phyloP scores from a whole-genome alignment of 2,113 vertebrate genomes.

The Anseranas semipalmata region DNA sequence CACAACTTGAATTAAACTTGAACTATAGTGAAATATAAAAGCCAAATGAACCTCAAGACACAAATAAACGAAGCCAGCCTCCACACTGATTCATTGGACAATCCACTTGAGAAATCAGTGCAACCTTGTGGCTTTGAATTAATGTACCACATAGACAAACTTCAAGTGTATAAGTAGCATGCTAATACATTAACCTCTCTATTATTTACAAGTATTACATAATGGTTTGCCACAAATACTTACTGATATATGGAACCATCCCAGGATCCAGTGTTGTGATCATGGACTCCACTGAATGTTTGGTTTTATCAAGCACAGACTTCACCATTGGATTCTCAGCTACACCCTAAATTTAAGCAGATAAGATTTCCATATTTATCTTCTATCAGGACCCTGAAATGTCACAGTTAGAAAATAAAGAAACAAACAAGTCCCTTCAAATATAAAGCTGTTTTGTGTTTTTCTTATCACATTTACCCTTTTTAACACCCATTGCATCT shows the following conservation, averaged over 20 bases:
- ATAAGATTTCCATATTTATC: background rate
- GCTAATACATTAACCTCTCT: background rate
- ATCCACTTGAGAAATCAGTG: background rate
- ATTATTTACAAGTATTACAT: background rate
- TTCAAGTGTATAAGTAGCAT: background rate
- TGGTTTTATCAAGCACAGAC: slow-evolving; percentile 94
- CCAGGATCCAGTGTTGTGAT: slow-evolving; percentile 98
- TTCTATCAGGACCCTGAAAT: background rate
- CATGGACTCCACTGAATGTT: slow-evolving; percentile 95
- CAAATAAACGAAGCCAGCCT: background rate
- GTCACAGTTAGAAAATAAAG: background rate
- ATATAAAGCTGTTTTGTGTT: background rate
- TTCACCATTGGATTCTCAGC: slow-evolving; percentile 93
- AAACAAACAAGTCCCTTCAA: background rate
- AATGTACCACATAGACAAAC: background rate
- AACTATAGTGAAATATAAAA: background rate
- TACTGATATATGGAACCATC: slow-evolving; percentile 98
- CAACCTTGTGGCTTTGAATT: background rate
- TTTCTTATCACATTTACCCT: background rate
- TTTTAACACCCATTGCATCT: background rate
- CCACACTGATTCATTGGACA: background rate
- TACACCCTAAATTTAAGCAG: slow-evolving; percentile 84
- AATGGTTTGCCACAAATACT: slow-evolving; percentile 58
- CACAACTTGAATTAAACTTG: background rate
- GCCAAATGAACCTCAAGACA: background rate